A percentile compares a stretch with the other conserved stretches of the same genome.
Conservation (phyloP, 2,113 vertebrate species). For the Struthio camelus region DNA sequence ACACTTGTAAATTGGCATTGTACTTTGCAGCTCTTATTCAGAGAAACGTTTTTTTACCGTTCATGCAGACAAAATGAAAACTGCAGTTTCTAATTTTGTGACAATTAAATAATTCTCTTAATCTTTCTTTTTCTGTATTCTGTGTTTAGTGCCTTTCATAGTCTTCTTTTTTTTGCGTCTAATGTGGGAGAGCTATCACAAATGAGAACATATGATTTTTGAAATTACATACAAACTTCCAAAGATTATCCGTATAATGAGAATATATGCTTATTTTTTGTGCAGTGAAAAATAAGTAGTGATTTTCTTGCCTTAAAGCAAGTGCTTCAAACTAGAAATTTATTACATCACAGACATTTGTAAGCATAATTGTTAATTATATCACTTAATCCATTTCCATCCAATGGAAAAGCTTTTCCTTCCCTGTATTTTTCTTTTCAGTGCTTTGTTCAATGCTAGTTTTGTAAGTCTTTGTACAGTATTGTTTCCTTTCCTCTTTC, state of each 20-base stretch:
- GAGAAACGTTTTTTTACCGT: neutral
- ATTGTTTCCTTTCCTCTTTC: neutral
- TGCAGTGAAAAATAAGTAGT: neutral
- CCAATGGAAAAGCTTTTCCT: neutral
- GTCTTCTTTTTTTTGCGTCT: neutral
- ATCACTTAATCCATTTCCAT: conserved; percentile 10
- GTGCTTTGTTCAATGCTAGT: neutral
- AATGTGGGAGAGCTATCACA: rapidly evolving
- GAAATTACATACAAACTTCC: neutral
- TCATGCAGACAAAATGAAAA: neutral
- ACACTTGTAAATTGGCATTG: neutral
- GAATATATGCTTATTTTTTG: neutral
- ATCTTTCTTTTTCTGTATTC: neutral
- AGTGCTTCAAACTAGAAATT: neutral
- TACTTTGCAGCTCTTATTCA: neutral
- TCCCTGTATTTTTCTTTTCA: neutral
- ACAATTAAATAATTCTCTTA: neutral
- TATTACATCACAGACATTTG: neutral
- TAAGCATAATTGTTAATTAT: neutral
- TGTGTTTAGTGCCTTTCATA: neutral
- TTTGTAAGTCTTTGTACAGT: neutral
- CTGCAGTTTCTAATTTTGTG: neutral
- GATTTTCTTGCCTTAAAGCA: neutral
- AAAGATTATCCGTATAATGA: neutral
- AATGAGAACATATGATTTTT: neutral